Conservation (phyloP, 2,888 invertebrate species). For the Dicyrtoma fusca region DNA sequence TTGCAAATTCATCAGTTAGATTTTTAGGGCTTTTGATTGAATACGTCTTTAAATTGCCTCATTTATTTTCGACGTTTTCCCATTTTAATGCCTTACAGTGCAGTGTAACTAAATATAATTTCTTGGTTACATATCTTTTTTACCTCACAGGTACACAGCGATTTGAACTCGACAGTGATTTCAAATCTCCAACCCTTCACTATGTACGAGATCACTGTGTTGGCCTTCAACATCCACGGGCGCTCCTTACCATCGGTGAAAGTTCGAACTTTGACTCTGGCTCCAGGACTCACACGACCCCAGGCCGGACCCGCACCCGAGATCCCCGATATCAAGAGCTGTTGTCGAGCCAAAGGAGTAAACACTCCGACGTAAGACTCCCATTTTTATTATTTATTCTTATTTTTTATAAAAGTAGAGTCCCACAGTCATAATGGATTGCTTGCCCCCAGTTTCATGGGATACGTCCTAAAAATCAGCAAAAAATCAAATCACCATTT, state of each 20-base stretch:
- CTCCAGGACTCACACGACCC: constrained; percentile 65
- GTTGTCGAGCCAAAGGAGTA: constrained; percentile 74
- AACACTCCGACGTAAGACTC: constrained; percentile 67
- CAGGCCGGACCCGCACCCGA: constrained; percentile 64
- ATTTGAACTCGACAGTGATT: constrained; percentile 66
- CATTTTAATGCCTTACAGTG: neutral
- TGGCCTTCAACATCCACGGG: constrained; percentile 74
- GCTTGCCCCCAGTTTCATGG: neutral
- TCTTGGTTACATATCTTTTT: too few species aligned
- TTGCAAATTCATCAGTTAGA: too few species aligned
- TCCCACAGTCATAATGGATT: too few species aligned
- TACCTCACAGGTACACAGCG: constrained; percentile 64
- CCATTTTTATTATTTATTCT: neutral
- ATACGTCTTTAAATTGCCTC: too few species aligned
- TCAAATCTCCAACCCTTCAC: constrained; percentile 73
- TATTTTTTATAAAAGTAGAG: too few species aligned
- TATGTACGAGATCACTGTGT: constrained; percentile 80
- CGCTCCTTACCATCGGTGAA: constrained; percentile 76
- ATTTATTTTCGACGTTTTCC: neutral
- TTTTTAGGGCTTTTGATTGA: too few species aligned
- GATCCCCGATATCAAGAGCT: constrained; percentile 74
- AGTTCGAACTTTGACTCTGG: constrained; percentile 73
- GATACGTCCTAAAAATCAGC: too few species aligned
- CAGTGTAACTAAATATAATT: too few species aligned
- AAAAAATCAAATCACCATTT: too few species aligned